These are phyloP conservation scores for Apogon talboti DNA, from an alignment of 2,797 vertebrate genomes.

Conservation along the genomic window DNA sequence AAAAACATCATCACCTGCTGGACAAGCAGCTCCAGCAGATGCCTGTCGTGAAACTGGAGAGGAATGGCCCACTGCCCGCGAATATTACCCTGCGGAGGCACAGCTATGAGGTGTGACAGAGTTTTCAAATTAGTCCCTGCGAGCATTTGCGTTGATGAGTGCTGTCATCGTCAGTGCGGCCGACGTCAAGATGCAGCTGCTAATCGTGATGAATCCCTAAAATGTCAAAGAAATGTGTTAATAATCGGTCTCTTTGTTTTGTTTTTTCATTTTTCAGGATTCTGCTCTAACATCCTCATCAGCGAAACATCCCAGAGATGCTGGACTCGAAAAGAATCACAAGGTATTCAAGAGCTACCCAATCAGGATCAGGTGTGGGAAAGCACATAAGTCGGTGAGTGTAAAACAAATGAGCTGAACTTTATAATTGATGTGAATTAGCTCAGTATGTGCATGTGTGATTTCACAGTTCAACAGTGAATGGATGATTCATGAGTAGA, in stretches of 20 bases:
- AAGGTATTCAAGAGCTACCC: conserved; percentile 34
- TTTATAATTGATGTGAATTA: too few relatives aligned
- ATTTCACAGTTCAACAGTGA: too few relatives aligned
- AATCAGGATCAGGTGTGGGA: conserved; percentile 49
- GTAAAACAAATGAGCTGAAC: too few relatives aligned
- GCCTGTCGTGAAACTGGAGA: conserved; percentile 55
- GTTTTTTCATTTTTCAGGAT: conserved; percentile 35
- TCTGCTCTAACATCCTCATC: conserved; percentile 1
- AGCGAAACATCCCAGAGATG: background rate
- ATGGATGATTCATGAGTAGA: too few relatives aligned
- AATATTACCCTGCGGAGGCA: background rate
- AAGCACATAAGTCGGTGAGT: conserved; percentile 38
- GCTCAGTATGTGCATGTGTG: too few relatives aligned
- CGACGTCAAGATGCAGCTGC: background rate
- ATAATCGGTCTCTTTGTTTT: background rate
- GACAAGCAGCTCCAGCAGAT: conserved; percentile 40
- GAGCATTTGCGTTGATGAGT: background rate
- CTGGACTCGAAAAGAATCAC: background rate
- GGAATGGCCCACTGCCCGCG: conserved; percentile 3
- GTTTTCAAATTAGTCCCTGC: background rate
- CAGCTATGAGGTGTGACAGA: conserved; percentile 38
- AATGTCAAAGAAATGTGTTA: background rate
- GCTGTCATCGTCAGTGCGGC: background rate
- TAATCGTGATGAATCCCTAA: background rate
- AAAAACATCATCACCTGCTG: background rate